Conservation (phyloP, 2,113 vertebrate species). For the Ochotona princeps region DNA sequence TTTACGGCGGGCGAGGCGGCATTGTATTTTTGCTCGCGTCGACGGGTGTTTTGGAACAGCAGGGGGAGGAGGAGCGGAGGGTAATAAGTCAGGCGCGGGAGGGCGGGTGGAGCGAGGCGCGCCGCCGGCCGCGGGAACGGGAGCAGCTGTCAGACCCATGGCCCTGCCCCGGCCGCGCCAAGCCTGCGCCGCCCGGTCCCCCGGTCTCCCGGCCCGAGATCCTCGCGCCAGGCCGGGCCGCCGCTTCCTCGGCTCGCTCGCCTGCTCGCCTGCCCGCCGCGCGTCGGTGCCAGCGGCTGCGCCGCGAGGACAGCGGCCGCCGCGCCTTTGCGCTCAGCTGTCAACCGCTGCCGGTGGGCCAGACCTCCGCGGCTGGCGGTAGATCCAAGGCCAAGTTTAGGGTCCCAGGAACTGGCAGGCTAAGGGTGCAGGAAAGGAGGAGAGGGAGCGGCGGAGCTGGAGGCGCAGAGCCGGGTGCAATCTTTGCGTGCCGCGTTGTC, state of each 20-base stretch:
- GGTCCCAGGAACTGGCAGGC: background rate
- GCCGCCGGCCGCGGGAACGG: conserved; percentile 73
- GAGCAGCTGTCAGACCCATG: conserved; percentile 86
- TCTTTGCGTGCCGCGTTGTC: background rate
- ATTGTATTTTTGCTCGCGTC: conserved; percentile 79
- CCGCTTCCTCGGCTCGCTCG: background rate
- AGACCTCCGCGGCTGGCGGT: background rate
- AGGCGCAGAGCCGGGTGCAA: background rate
- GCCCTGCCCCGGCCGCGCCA: conserved; percentile 69
- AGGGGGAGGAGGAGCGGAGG: conserved; percentile 82
- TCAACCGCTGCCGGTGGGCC: conserved; percentile 56
- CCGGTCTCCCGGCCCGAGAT: conserved; percentile 34
- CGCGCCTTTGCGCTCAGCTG: conserved; percentile 59
- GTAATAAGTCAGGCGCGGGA: conserved; percentile 81
- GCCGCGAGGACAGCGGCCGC: background rate
- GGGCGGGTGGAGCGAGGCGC: conserved; percentile 60
- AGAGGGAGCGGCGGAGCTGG: background rate
- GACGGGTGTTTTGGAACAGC: conserved; percentile 78
- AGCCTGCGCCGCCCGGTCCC: conserved; percentile 47
- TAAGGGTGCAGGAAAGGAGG: background rate
- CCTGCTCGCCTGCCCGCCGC: no score
- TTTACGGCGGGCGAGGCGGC: conserved; percentile 69
- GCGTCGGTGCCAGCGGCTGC: background rate
- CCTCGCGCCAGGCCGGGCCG: background rate
- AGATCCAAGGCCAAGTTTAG: conserved; percentile 63